phyloP scores from a whole-genome alignment of 2,888 invertebrate genomes.

The Amphiduros pacificus region DNA sequence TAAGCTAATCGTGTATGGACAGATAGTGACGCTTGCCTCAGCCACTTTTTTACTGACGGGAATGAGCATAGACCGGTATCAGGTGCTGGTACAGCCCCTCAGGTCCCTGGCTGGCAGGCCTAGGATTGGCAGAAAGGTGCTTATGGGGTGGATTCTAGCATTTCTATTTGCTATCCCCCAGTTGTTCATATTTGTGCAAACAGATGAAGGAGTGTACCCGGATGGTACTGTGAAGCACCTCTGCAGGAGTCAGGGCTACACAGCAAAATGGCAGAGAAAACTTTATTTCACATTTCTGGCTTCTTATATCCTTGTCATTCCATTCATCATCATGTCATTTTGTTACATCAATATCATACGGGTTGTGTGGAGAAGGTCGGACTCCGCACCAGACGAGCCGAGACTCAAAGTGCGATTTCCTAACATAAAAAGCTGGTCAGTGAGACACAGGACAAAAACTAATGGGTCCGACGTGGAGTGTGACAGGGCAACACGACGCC shows the following conservation, averaged over 20 bases:
- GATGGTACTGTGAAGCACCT: constrained; percentile 48
- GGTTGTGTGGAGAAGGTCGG: constrained; percentile 57
- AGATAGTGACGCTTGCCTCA: constrained; percentile 58
- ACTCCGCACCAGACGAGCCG: constrained; percentile 5
- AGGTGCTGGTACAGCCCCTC: constrained; percentile 59
- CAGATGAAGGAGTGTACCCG: constrained; percentile 39
- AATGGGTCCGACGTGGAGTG: neutral
- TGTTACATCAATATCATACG: constrained; percentile 60
- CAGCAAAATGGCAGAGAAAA: constrained; percentile 60
- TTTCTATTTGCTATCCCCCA: constrained; percentile 59
- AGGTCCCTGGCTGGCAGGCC: constrained; percentile 48
- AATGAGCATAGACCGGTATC: constrained; percentile 60
- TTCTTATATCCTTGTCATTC: constrained; percentile 58
- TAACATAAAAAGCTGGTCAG: neutral
- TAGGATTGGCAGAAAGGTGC: constrained; percentile 52
- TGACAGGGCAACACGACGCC: neutral
- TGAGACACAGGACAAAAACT: neutral
- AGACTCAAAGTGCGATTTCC: neutral
- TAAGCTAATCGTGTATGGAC: constrained; percentile 58
- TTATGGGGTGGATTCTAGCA: constrained; percentile 57
- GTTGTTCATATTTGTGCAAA: constrained; percentile 59
- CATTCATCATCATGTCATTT: constrained; percentile 58
- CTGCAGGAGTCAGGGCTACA: constrained; percentile 60
- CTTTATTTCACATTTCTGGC: constrained; percentile 60
- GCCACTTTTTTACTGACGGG: constrained; percentile 59